Percentiles rank a stretch among this genome's conserved stretches.
Conservation (phyloP, 2,113 vertebrate species). For the Passer domesticus region DNA sequence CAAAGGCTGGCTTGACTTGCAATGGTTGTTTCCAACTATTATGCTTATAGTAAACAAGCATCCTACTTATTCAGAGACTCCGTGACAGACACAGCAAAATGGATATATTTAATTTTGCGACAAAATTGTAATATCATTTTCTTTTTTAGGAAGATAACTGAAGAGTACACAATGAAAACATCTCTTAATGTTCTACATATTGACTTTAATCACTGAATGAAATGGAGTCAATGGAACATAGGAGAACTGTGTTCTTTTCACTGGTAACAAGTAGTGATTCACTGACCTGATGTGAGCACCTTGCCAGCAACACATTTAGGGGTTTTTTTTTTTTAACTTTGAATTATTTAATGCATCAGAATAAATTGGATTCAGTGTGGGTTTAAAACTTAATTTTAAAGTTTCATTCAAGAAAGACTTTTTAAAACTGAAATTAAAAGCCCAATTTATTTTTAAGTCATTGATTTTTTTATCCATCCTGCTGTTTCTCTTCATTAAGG, state of each 20-base stretch:
- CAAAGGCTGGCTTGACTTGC: background rate
- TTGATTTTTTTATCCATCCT: slow-evolving; percentile 51
- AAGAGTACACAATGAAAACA: background rate
- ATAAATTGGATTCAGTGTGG: background rate
- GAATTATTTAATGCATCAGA: background rate
- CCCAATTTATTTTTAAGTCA: slow-evolving; percentile 27
- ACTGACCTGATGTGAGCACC: background rate
- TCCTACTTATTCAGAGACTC: background rate
- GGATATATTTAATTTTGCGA: background rate
- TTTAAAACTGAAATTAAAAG: slow-evolving; percentile 22
- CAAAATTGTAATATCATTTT: background rate
- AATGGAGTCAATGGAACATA: background rate
- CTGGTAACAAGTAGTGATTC: background rate
- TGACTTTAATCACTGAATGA: background rate
- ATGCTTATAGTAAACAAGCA: background rate
- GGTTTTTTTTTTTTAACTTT: background rate
- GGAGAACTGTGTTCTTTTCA: background rate
- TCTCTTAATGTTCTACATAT: background rate
- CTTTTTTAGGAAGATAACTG: background rate
- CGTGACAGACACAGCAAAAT: background rate
- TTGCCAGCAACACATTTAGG: background rate
- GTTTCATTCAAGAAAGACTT: background rate
- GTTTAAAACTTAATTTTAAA: slow-evolving; percentile 20
- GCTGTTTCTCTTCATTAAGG: slow-evolving; percentile 55
- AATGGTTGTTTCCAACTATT: background rate